Evolutionary conservation across 2,888 invertebrate genomes (phyloP).

Genomic region (Euzetes globulus): DNA sequence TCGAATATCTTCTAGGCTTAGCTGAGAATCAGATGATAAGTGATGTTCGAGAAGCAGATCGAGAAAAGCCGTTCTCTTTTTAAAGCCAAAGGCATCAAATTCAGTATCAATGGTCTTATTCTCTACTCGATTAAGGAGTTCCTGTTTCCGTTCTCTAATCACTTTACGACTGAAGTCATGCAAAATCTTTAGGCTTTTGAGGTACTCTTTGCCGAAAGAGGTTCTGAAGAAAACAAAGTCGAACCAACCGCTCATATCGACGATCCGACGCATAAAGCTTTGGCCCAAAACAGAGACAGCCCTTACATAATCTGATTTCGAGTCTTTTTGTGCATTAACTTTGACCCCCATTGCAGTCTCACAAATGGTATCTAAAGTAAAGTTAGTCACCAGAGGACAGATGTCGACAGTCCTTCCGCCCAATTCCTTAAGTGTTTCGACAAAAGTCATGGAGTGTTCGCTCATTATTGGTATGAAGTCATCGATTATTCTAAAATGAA

Average conservation of each 20-base stretch:
- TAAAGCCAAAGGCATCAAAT: too few species aligned
- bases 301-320: background rate
- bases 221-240: background rate
- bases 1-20: too few species aligned
- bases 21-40: too few species aligned
- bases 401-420: background rate
- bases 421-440: background rate
- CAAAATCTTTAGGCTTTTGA: background rate
- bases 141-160: background rate
- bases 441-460: background rate
- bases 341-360: slow-evolving; percentile 9
- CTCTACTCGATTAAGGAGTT: too few species aligned
- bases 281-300: background rate
- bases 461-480: background rate
- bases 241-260: background rate
- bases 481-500: slow-evolving; percentile 1
- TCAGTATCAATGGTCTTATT: too few species aligned
- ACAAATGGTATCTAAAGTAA: slow-evolving; percentile 1
- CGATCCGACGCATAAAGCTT: background rate
- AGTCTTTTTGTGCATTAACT: background rate
- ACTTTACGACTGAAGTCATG: background rate
- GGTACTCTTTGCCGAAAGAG: background rate
- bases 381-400: background rate
- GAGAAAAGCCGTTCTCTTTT: too few species aligned
- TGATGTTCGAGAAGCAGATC: too few species aligned